Evolutionary conservation across 92 coral and sea anemone genomes (phyloP).

Genomic region (Pocillopora grandis): DNA sequence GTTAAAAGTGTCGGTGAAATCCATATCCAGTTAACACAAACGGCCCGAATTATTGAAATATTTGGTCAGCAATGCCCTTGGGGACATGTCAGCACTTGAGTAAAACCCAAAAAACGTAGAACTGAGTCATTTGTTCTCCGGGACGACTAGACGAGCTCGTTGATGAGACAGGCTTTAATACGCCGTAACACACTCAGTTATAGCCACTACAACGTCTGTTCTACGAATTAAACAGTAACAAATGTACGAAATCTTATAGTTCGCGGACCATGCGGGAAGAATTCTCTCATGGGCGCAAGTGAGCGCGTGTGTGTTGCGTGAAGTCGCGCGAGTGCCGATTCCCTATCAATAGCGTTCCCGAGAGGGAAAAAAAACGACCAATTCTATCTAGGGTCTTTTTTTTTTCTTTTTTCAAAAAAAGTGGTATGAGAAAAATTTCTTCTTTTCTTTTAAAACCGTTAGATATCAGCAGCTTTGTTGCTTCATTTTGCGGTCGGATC

Average conservation of each 20-base stretch:
- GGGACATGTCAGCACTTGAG: constrained; percentile 29
- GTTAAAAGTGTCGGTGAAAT: not conserved
- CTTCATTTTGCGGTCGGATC: too few relatives aligned
- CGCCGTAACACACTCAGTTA: constrained; percentile 1
- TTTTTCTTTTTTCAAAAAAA: too few relatives aligned
- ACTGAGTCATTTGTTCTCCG: not conserved
- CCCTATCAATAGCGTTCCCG: too few relatives aligned
- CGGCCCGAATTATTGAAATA: constrained; percentile 12
- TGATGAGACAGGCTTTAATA: constrained; percentile 5
- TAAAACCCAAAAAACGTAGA: not conserved
- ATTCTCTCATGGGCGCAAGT: constrained; percentile 1
- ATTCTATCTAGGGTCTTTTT: too few relatives aligned
- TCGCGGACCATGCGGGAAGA: not conserved
- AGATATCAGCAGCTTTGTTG: too few relatives aligned
- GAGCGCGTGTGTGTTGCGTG: not conserved
- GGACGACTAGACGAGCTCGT: constrained; percentile 21
- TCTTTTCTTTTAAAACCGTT: too few relatives aligned
- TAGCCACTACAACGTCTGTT: constrained; percentile 3
- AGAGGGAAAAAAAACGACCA: too few relatives aligned
- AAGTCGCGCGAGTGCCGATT: too few relatives aligned
- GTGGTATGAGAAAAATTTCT: too few relatives aligned
- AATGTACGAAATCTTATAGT: not conserved
- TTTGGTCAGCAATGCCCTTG: not conserved
- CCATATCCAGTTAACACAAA: not conserved
- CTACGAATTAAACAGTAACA: not conserved